Evolutionary conservation across 2,797 vertebrate species (phyloP).

Genomic region (Pangasius sanitwongsei): DNA sequence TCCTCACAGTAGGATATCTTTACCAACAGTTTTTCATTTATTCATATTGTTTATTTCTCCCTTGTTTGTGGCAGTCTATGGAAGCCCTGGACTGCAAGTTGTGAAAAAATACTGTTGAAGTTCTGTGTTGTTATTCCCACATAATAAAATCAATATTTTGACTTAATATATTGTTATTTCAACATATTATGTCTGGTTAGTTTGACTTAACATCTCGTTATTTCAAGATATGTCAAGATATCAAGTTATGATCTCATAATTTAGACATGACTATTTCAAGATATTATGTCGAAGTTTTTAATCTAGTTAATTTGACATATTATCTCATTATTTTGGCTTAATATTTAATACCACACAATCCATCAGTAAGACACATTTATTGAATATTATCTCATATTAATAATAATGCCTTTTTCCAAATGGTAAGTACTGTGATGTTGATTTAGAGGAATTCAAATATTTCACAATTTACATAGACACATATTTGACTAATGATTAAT

Average conservation of each 20-base stretch:
- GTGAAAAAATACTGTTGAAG: background rate
- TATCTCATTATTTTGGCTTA: background rate
- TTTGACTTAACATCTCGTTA: background rate
- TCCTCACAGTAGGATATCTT: conserved; percentile 7
- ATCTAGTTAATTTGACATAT: background rate
- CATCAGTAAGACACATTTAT: background rate
- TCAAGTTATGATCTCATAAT: background rate
- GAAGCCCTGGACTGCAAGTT: background rate
- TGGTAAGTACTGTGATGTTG: background rate
- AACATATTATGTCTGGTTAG: too few species aligned
- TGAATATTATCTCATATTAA: background rate
- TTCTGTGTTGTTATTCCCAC: background rate
- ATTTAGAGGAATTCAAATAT: background rate
- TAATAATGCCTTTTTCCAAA: background rate
- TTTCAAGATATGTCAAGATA: background rate
- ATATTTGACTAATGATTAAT: background rate
- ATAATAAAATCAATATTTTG: background rate
- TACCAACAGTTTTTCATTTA: conserved; percentile 1
- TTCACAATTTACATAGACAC: background rate
- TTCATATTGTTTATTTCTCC: background rate
- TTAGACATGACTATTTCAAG: background rate
- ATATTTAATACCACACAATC: background rate
- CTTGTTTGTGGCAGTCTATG: background rate
- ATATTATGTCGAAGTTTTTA: background rate
- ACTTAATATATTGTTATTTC: background rate